Base-by-base conservation (phyloP, 2,113 vertebrate species). In the Pluvialis apricaria region DNA sequence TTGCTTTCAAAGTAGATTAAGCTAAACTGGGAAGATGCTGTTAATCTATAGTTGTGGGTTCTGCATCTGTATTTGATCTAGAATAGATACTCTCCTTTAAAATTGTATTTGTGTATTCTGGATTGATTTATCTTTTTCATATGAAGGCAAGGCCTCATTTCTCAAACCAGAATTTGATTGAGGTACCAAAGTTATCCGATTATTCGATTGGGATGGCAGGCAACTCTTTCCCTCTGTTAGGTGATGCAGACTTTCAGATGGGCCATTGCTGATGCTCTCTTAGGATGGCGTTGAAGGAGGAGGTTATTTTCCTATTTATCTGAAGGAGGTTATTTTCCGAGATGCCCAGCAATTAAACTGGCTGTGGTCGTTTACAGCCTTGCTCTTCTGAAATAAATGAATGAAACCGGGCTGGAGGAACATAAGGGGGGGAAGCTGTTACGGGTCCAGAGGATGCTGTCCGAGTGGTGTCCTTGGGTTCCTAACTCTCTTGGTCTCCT, bases 91-190 rank as follows among this genome's bases (percentile, higher is more conserved):
- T 90, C 29, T 58, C 34, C 73, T 90, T 91, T 90, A 70, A 95
- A 95, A 92, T 81, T 62, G 8, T 42, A 51, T 93, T 96, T 95
- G 60, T 34, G 36, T 70, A 60, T 92, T 94, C 55, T 77, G 28
- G 82, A 66, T 88, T 90, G 93, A 95, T 95, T 92, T 95, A 73
- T 93, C 45, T 91, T 45, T 95, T 87, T 88, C 88, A 75, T 90
- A 83, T 47, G 88, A 92, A 83, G 88, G 52, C 3, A 2, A 90
- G n/a, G 79, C 76, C 76, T 91, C 62, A 5, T 91, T 70, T 90
- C 45, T 72, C 51, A 73, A 85, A 80, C 44, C 54, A 24, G 62
- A 83, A 18, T 94, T 94, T 87, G 49, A 75, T 42, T 72, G 84
- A 85, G 75, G 82, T 92, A 31, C 32, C 49, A 42, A 24, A 91